A percentile compares a stretch with the other conserved stretches of the same genome.
These are phyloP conservation scores for Neogobius melanostomus DNA, from an alignment of 2,113 vertebrate genomes.

Conservation along the genomic window DNA sequence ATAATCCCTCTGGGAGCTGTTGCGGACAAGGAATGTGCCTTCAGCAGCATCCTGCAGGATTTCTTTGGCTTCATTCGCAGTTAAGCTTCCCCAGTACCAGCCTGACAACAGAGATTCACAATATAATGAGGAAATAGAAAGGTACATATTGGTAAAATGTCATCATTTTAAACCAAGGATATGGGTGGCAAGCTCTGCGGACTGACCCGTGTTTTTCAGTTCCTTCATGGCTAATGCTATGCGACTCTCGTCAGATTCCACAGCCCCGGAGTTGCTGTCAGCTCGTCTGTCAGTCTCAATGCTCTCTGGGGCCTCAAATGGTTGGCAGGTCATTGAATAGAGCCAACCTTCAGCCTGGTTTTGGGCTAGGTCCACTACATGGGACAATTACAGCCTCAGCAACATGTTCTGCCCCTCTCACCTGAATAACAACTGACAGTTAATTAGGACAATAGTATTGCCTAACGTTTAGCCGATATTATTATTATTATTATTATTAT, in stretches of 20 bases:
- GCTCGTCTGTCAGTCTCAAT: conserved; percentile 65
- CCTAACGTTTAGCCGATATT: no score
- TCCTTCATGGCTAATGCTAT: conserved; percentile 80
- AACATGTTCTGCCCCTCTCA: neutral
- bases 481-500: no score
- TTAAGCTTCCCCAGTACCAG: conserved; percentile 97
- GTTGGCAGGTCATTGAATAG: conserved; percentile 83
- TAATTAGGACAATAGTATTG: no score
- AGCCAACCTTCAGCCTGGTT: conserved; percentile 20
- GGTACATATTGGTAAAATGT: neutral
- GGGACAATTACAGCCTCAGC: conserved; percentile 14
- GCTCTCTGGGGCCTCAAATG: conserved; percentile 74
- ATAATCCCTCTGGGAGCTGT: conserved; percentile 93
- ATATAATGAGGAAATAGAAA: neutral
- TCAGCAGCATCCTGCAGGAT: conserved; percentile 87
- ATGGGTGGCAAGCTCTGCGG: no score
- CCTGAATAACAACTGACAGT: neutral
- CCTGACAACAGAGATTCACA: conserved; percentile 71
- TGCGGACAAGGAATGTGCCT: conserved; percentile 93
- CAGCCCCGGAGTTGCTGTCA: conserved; percentile 37
- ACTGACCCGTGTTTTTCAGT: conserved; percentile 76
- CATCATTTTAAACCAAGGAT: neutral
- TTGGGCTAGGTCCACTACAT: conserved; percentile 45
- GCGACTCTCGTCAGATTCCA: conserved; percentile 72
- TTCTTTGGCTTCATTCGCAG: conserved; percentile 91